phyloP scores from a whole-genome alignment of 1,140 invertebrate genomes.

The Euwallacea similis region DNA sequence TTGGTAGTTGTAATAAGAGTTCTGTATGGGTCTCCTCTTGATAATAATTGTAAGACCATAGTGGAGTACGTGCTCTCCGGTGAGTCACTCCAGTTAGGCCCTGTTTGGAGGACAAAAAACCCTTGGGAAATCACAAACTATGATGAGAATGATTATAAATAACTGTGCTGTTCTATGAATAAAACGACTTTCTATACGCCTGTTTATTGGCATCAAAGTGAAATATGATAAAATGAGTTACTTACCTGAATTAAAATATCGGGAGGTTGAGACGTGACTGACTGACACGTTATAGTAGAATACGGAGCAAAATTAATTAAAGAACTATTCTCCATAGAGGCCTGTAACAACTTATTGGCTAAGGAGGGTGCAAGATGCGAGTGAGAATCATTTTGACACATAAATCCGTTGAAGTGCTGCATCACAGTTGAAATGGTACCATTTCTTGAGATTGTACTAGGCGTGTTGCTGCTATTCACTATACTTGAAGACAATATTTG shows the following conservation, averaged over 20 bases:
- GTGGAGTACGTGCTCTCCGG: constrained; percentile 78
- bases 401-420: constrained; percentile 63
- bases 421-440: constrained; percentile 60
- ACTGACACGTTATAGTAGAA: constrained; percentile 60
- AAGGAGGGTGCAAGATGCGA: constrained; percentile 57
- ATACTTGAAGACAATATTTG: constrained; percentile 63
- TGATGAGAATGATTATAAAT: no score
- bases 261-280: constrained; percentile 83
- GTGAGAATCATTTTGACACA: constrained; percentile 53
- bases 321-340: constrained; percentile 61
- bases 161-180: no score
- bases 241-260: constrained; percentile 76
- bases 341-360: constrained; percentile 61
- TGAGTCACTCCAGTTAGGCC: constrained; percentile 59
- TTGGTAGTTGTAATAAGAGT: constrained; percentile 82
- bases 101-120: constrained; percentile 1
- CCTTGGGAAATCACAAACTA: no score
- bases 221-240: not conserved
- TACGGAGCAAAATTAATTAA: constrained; percentile 88
- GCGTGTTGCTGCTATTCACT: constrained; percentile 59
- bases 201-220: no score
- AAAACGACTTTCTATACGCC: no score
- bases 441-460: constrained; percentile 56
- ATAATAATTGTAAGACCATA: constrained; percentile 93
- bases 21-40: constrained; percentile 87